Percentiles rank a stretch among this genome's conserved stretches.
Evolutionary conservation across 2,113 vertebrate genomes (phyloP).

Genomic region (Dipodomys merriami): DNA sequence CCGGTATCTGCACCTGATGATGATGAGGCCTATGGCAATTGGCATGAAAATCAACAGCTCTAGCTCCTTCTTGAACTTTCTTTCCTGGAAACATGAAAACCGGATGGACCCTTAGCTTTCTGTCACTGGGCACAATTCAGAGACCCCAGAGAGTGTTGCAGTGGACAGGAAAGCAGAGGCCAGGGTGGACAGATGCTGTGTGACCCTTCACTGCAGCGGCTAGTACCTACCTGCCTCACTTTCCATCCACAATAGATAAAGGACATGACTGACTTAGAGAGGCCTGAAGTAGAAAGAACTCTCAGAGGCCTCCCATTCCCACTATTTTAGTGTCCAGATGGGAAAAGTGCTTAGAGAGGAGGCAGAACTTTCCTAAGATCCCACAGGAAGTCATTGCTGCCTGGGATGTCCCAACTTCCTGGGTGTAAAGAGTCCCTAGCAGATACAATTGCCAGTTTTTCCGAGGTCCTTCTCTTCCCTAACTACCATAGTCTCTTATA

Average conservation of each 20-base stretch:
- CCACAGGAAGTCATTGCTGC: background rate
- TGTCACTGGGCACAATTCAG: constrained; percentile 85
- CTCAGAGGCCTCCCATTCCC: background rate
- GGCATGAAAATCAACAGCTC: background rate
- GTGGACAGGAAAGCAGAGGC: background rate
- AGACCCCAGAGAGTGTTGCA: constrained; percentile 56
- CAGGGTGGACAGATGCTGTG: fast-evolving
- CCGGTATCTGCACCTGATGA: fast-evolving
- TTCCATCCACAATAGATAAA: background rate
- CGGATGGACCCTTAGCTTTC: constrained; percentile 84
- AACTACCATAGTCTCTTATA: background rate
- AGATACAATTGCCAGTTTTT: fast-evolving
- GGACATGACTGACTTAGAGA: background rate
- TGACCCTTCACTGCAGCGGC: no score
- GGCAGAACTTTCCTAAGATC: background rate
- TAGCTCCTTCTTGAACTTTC: constrained; percentile 81
- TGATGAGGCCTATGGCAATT: background rate
- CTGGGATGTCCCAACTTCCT: background rate
- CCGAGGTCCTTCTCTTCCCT: background rate
- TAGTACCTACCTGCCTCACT: background rate
- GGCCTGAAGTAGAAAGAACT: background rate
- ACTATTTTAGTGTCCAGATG: background rate
- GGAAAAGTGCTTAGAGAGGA: background rate
- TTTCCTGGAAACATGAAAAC: constrained; percentile 84
- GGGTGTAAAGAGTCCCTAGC: background rate